Evolutionary conservation across 2,113 vertebrate species (phyloP).

Genomic region (Dicrurus megarhynchus): DNA sequence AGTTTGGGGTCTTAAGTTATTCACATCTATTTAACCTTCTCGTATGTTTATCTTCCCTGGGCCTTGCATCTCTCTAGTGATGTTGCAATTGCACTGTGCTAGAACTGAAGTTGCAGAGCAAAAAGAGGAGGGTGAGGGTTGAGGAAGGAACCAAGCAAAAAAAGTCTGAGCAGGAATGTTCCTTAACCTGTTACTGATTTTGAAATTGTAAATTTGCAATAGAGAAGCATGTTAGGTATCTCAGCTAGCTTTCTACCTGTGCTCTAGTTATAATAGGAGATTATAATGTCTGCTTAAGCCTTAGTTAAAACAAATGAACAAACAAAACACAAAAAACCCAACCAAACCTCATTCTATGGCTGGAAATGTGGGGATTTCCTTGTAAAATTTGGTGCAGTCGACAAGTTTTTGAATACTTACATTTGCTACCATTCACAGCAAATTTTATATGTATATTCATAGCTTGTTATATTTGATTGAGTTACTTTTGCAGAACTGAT

Average conservation of each 20-base stretch:
- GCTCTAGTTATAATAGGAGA: background rate
- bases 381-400: background rate
- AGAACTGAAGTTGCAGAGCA: background rate
- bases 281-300: background rate
- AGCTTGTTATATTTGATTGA: background rate
- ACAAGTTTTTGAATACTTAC: background rate
- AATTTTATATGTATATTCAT: background rate
- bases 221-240: background rate
- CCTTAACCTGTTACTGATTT: background rate
- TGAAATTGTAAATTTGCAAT: background rate
- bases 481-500: background rate
- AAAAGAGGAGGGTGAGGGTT: background rate
- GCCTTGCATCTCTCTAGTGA: rapidly evolving
- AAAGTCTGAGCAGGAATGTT: background rate
- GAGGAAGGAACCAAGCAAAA: background rate
- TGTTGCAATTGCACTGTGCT: background rate
- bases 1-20: background rate
- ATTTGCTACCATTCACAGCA: background rate
- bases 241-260: background rate
- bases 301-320: background rate
- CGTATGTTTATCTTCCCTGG: background rate
- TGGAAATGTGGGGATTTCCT: background rate
- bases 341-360: background rate
- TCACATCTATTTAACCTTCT: background rate
- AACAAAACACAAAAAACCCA: background rate